These are phyloP conservation scores for Poecilobothrus nobilitatus DNA, from an alignment of 2,888 invertebrate genomes.

Conservation along the genomic window DNA sequence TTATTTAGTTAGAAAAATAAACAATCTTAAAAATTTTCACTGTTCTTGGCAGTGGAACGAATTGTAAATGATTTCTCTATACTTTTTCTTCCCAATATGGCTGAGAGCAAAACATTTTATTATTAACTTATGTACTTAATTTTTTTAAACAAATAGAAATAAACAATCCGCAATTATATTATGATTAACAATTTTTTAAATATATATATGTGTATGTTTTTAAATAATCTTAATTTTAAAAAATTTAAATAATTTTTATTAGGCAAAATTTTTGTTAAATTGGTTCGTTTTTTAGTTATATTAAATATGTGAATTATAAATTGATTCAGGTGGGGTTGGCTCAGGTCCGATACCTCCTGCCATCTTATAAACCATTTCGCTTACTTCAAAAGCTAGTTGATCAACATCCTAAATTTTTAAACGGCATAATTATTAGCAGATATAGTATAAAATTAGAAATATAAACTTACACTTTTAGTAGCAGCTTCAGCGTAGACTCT, in stretches of 20 bases:
- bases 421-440: constrained; percentile 11
- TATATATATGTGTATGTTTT: neutral
- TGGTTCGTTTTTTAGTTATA: neutral
- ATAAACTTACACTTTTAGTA: constrained; percentile 50
- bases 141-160: neutral
- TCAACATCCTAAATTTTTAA: constrained; percentile 50
- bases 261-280: neutral
- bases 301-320: constrained; percentile 37
- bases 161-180: neutral
- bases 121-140: neutral
- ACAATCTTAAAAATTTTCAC: neutral
- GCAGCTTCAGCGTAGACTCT: constrained; percentile 93
- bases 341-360: constrained; percentile 71
- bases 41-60: neutral
- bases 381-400: constrained; percentile 65
- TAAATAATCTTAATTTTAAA: neutral
- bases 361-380: constrained; percentile 62
- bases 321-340: constrained; percentile 42
- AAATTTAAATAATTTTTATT: neutral
- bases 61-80: neutral
- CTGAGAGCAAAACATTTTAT: neutral
- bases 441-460: constrained; percentile 5
- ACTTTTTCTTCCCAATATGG: neutral
- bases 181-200: neutral
- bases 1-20: neutral